Evolutionary conservation across 2,888 invertebrate species (phyloP).

Genomic region (Agrochola lychnidis): DNA sequence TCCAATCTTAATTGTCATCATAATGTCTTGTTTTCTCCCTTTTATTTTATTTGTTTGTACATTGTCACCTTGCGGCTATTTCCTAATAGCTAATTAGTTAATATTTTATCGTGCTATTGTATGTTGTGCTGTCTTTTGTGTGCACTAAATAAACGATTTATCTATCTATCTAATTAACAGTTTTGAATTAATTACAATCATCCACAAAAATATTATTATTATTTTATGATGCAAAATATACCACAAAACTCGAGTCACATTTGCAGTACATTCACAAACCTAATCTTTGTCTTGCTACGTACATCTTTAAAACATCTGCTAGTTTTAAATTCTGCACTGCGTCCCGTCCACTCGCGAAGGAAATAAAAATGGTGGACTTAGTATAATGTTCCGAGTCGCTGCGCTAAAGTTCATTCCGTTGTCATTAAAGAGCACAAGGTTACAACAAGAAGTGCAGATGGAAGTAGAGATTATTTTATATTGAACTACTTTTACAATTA

Average conservation of each 20-base stretch:
- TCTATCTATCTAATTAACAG: too few relatives aligned
- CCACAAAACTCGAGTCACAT: constrained; percentile 19
- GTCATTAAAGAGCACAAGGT: constrained; percentile 25
- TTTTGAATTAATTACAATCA: not conserved
- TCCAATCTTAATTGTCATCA: too few relatives aligned
- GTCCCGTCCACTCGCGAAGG: not conserved
- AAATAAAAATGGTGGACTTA: constrained; percentile 55
- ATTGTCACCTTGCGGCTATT: too few relatives aligned
- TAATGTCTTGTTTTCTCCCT: too few relatives aligned
- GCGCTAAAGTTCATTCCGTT: constrained; percentile 47
- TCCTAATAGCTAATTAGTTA: too few relatives aligned
- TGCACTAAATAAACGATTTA: too few relatives aligned
- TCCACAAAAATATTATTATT: too few relatives aligned
- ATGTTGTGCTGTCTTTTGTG: too few relatives aligned
- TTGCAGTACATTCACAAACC: constrained; percentile 42
- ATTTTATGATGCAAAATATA: not conserved
- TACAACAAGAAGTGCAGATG: constrained; percentile 15
- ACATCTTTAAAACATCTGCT: constrained; percentile 49
- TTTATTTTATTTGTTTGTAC: too few relatives aligned
- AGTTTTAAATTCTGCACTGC: constrained; percentile 42
- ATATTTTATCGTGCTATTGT: too few relatives aligned
- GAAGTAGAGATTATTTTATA: constrained; percentile 26
- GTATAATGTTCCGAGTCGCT: constrained; percentile 43
- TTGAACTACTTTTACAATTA: constrained; percentile 1
- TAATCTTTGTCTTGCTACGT: constrained; percentile 29